Percentiles rank a stretch among this genome's conserved stretches.
Conservation (phyloP, 2,888 invertebrate species). For the Callimorpha dominula region DNA sequence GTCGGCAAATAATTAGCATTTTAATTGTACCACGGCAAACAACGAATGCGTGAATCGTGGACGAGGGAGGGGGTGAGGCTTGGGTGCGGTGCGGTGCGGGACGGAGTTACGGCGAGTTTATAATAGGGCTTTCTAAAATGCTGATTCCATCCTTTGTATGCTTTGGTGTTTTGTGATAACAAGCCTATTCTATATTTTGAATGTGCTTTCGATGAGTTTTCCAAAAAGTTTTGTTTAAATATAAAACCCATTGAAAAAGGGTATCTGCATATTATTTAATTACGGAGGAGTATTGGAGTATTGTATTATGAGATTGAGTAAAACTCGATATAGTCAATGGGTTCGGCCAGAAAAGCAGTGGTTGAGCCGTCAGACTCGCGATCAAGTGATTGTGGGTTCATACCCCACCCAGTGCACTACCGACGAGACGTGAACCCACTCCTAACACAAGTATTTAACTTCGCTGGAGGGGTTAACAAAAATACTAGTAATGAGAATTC, state of each 20-base stretch:
- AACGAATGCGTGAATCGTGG: conserved; percentile 53
- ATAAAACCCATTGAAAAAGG: not conserved
- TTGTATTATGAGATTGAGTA: not conserved
- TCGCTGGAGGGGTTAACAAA: too few species aligned
- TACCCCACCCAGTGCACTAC: too few species aligned
- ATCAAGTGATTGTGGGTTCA: too few species aligned
- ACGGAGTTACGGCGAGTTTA: conserved; percentile 33
- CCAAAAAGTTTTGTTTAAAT: conserved; percentile 7
- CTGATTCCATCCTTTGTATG: conserved; percentile 56
- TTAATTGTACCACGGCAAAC: conserved; percentile 71
- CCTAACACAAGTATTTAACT: too few species aligned
- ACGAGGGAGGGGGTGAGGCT: conserved; percentile 26
- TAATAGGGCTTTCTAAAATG: conserved; percentile 55
- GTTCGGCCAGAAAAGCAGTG: too few species aligned
- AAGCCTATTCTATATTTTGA: conserved; percentile 32
- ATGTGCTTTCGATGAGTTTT: conserved; percentile 18
- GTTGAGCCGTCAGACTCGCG: too few species aligned
- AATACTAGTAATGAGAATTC: too few species aligned
- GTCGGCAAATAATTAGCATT: conserved; percentile 79
- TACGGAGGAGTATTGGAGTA: not conserved
- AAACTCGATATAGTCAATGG: too few species aligned
- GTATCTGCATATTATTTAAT: not conserved
- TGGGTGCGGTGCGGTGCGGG: conserved; percentile 24
- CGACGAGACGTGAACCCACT: too few species aligned
- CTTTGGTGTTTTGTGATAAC: conserved; percentile 49